Base-by-base conservation (phyloP, 2,888 invertebrate species). In the Disparrhopalites patrizii region DNA sequence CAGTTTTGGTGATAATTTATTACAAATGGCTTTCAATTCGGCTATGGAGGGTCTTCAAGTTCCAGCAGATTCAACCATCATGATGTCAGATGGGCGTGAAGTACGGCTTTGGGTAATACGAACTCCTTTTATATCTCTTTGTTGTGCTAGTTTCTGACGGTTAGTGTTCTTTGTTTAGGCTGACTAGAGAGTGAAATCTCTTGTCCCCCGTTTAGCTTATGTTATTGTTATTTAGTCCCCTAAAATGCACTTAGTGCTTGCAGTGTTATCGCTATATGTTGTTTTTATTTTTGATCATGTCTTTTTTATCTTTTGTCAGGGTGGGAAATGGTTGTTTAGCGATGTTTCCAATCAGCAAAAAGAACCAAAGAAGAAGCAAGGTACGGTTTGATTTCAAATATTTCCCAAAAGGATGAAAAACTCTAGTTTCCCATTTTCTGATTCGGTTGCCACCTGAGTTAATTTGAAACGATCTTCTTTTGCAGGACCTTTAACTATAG, bases 1-100 rank as follows among this genome's bases (percentile, higher is more conserved):
- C 1, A 73, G 72, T 20, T 69, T 69, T 50, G 72, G 75, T 43
- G 78, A 78, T 57, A 76, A 76, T 58, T 76, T 78, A 56, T 73
- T 78, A 23, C 77, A 76, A 67, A 76, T 78, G 73, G 78, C 78
- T 13, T 77, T 78, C 60, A 78, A 78, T 31, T 76, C 77, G 15
- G 77, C 78, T 15, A 61, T 61, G 61, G 77, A 77, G 57, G 77
- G 76, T 18, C 68, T 77, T n/a, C 74, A 76, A 63, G 75, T 74
- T n/a, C 68, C 71, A 18, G 47, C 72, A 13, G 71, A 75, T 40
- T 68, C 74, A n/a, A 69, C 70, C n/a, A 55, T 71, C 4, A 40
- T 69, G 20, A 63, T 69, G 60, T 62, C 65, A 10, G 66, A 69
- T 57, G 64, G 67, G 25, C 28, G 63, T 5, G 63, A 63, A 18